These are phyloP conservation scores for Slavum lentiscoides DNA, from an alignment of 2,888 invertebrate species.

Conservation along the genomic window DNA sequence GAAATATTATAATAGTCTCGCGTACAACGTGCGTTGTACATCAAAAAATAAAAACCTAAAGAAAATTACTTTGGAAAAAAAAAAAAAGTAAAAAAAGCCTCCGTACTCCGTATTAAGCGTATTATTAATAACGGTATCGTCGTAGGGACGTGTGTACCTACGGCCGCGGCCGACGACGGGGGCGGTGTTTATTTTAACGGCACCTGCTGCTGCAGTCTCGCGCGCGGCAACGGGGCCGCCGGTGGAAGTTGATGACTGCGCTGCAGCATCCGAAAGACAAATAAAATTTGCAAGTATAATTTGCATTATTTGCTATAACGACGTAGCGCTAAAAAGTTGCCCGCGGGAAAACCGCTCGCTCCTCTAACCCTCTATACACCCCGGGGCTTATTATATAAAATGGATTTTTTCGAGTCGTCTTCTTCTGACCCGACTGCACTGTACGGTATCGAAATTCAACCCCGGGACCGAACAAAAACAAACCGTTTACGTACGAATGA, in stretches of 20 bases:
- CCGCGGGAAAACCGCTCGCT: neutral
- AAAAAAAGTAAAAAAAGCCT: neutral
- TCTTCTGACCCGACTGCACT: too few species aligned
- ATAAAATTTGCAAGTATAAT: constrained; percentile 47
- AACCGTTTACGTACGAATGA: too few species aligned
- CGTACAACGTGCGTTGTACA: too few species aligned
- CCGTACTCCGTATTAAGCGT: neutral
- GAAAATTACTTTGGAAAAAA: neutral
- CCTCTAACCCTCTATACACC: too few species aligned
- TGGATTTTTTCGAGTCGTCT: too few species aligned
- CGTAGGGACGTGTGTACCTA: neutral
- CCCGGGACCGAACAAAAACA: too few species aligned
- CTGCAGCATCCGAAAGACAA: constrained; percentile 35
- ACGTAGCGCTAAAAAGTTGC: constrained; percentile 24
- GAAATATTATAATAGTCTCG: too few species aligned
- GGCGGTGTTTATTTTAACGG: constrained; percentile 28
- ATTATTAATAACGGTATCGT: neutral
- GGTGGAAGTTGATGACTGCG: neutral
- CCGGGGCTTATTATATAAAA: too few species aligned
- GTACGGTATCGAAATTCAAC: too few species aligned
- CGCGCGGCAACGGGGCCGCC: neutral
- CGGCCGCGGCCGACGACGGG: neutral
- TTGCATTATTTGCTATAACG: constrained; percentile 38
- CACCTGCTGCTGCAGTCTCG: neutral
- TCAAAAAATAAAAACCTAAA: too few species aligned